A percentile compares a stretch with the other conserved stretches of the same genome.
phyloP scores from a whole-genome alignment of 92 coral and sea anemone genomes.

The Palythoa grandis region DNA sequence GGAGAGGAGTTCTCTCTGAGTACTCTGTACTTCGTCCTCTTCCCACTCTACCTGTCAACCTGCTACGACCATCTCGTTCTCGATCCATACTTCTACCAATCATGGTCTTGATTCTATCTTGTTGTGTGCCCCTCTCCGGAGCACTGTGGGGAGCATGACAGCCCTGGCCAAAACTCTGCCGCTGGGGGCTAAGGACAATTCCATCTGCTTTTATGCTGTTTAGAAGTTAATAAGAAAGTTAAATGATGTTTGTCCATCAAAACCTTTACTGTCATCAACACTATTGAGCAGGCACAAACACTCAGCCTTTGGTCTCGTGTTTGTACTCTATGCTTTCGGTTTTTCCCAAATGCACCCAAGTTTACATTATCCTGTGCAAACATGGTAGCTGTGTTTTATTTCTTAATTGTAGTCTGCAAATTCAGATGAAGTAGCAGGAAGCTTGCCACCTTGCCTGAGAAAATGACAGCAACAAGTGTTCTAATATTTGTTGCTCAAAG shows the following conservation, averaged over 20 bases:
- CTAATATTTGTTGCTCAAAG: too few species aligned
- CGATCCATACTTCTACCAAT: slow-evolving; percentile 75
- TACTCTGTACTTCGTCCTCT: slow-evolving; percentile 80
- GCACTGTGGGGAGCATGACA: slow-evolving; percentile 95
- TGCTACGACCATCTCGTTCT: slow-evolving; percentile 87
- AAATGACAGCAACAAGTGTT: too few species aligned
- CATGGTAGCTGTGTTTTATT: too few species aligned
- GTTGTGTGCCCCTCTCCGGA: slow-evolving; percentile 72
- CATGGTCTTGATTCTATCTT: slow-evolving; percentile 75
- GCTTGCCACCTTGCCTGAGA: too few species aligned
- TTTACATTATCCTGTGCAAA: too few species aligned
- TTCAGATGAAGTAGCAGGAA: too few species aligned
- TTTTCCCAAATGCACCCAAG: too few species aligned
- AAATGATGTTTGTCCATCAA: too few species aligned
- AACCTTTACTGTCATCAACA: neutral
- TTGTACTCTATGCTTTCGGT: too few species aligned
- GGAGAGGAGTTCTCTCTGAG: slow-evolving; percentile 62
- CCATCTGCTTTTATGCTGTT: slow-evolving; percentile 82
- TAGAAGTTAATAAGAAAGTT: neutral
- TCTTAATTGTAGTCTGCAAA: too few species aligned
- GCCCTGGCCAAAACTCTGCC: slow-evolving; percentile 97
- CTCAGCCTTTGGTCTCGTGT: too few species aligned
- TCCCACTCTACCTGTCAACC: slow-evolving; percentile 92
- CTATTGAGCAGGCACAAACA: neutral
- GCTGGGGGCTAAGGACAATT: slow-evolving; percentile 95